Evolutionary conservation across 2,888 invertebrate species (phyloP).

Genomic region (Agriopis leucophaearia): DNA sequence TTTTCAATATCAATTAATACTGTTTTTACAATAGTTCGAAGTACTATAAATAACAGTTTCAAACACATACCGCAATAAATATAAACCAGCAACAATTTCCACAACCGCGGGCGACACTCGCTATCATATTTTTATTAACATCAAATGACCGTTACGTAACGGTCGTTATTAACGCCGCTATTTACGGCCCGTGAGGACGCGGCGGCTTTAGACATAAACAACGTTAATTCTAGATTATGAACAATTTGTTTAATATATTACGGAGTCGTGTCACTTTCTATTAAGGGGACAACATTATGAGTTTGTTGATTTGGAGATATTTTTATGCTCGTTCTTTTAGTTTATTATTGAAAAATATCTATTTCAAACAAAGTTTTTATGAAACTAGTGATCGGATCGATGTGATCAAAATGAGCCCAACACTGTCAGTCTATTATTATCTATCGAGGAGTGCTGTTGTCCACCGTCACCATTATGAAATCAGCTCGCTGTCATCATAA

Average conservation of each 20-base stretch:
- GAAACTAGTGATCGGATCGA: no score
- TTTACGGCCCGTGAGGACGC: constrained; percentile 36
- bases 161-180: constrained; percentile 23
- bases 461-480: no score
- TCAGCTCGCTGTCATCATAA: no score
- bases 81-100: neutral
- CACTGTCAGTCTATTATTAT: no score
- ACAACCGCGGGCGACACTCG: constrained; percentile 19
- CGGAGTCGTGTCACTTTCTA: constrained; percentile 21
- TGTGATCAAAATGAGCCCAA: no score
- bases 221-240: constrained; percentile 30
- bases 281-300: constrained; percentile 13
- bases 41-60: neutral
- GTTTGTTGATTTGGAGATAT: neutral
- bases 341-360: no score
- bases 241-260: constrained; percentile 30
- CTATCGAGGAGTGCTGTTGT: no score
- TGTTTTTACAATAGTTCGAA: neutral
- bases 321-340: neutral
- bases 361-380: no score
- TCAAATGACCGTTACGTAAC: constrained; percentile 49
- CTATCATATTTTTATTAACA: constrained; percentile 54
- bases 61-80: neutral
- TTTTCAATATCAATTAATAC: neutral
- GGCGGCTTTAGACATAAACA: constrained; percentile 28